Base-by-base conservation (phyloP, 2,888 invertebrate species). In the Augochlorella aurata region DNA sequence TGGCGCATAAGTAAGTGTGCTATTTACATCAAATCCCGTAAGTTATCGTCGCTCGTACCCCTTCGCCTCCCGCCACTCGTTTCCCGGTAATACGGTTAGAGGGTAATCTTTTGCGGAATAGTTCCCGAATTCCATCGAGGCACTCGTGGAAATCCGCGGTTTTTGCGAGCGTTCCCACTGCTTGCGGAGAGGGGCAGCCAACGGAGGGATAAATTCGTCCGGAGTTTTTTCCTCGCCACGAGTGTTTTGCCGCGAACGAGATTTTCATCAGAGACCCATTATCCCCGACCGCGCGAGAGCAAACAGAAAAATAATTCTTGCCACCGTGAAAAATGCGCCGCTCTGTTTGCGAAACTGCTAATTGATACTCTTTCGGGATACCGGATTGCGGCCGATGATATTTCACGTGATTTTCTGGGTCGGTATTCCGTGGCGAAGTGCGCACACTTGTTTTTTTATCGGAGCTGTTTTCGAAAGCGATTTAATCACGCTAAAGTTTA, bases 1-100 rank as follows among this genome's bases (percentile, higher is more conserved):
- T 90, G 90, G 92, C 92, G 92, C 91, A 92, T 93, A 92, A 92
- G 90, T 92, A 92, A 92, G 92, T 91, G 92, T 91, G 91, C 92
- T 93, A 93, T 93, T 93, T 93, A 92, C 92, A 93, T 93, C 91
- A 91, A 92, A 92, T 93, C 92, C 92, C 89, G 89, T 92, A 92
- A 93, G 89, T 92, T 92, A 92, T 92, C 90, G 90, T 82, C 61
- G 79, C 69, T 72, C 72, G 72, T 65, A 81, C 77, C 78, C 81
- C 79, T 78, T 72, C 49, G 47, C 50, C 80, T 45, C 38, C 47
- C 47, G 8, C 47, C 47, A 49, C 47, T 14, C 12, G 12, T 49
- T 14, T 49, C 70, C 82, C 67, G 69, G 66, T 83, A 84, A 80
- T 73, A 70, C 75, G 63, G 63, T 82, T 79, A 72, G 79, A 77